Percentiles rank a stretch among this genome's conserved stretches.
Evolutionary conservation across 2,113 vertebrate genomes (phyloP).

Genomic region (Rutilus rutilus): DNA sequence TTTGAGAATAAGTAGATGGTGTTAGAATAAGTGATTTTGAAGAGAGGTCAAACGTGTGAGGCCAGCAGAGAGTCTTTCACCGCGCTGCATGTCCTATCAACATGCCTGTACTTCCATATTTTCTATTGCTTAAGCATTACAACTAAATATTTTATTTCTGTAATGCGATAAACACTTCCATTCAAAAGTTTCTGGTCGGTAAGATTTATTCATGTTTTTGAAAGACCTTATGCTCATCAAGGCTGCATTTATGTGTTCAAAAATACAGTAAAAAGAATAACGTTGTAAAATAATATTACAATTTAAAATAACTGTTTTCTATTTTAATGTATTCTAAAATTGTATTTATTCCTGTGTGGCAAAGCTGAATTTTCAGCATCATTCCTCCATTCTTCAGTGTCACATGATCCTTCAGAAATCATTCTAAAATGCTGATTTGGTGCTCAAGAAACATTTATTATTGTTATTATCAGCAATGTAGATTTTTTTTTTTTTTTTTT

Average conservation of each 20-base stretch:
- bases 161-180: not conserved
- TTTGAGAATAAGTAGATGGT: slow-evolving; percentile 62
- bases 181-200: not conserved
- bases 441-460: too few relatives aligned
- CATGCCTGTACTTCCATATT: not conserved
- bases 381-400: not conserved
- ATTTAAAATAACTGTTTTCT: not conserved
- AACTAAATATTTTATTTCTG: not conserved
- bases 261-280: not conserved
- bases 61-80: not conserved
- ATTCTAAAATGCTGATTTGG: not conserved
- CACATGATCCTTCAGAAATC: not conserved
- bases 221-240: not conserved
- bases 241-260: not conserved
- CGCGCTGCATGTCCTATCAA: not conserved
- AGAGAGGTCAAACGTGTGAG: slow-evolving; percentile 40
- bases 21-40: slow-evolving; percentile 54
- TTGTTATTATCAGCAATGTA: too few relatives aligned
- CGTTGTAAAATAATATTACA: not conserved
- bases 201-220: not conserved
- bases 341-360: not conserved
- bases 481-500: too few relatives aligned
- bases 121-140: not conserved
- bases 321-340: not conserved
- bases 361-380: not conserved